Conservation (phyloP, 2,113 vertebrate genomes). For the Ceyx cyanopectus region DNA sequence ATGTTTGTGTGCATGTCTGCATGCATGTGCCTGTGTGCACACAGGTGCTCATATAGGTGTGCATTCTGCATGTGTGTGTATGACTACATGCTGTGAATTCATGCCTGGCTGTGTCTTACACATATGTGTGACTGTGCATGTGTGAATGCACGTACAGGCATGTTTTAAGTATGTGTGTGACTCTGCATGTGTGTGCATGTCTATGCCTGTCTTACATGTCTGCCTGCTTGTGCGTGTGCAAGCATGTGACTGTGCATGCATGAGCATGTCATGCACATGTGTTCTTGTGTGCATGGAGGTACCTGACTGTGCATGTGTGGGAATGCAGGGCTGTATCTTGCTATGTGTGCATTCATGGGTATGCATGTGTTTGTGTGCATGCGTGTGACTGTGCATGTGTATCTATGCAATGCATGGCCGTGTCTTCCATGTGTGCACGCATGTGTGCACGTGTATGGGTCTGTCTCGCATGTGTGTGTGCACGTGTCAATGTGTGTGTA, state of each 20-base stretch:
- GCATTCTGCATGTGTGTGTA: neutral
- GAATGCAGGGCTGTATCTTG: too few species aligned
- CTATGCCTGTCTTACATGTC: too few species aligned
- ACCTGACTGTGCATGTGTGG: neutral
- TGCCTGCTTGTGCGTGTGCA: too few species aligned
- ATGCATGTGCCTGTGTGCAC: neutral
- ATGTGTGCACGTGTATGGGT: too few species aligned
- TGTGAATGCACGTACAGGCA: too few species aligned
- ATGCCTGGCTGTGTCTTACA: too few species aligned
- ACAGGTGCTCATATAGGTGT: neutral
- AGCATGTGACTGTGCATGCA: too few species aligned
- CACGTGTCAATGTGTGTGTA: neutral
- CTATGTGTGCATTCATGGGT: neutral
- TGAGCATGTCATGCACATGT: neutral
- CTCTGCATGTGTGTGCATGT: too few species aligned
- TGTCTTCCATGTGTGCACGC: neutral
- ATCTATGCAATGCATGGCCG: neutral
- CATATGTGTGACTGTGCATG: too few species aligned
- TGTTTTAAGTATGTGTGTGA: neutral
- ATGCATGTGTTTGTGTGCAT: rapidly evolving
- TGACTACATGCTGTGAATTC: too few species aligned
- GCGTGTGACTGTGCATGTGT: rapidly evolving
- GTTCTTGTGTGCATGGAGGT: too few species aligned
- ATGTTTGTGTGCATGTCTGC: neutral
- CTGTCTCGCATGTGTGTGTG: neutral